Base-by-base conservation (phyloP, 2,888 invertebrate genomes). In the Ypsolopha sequella region DNA sequence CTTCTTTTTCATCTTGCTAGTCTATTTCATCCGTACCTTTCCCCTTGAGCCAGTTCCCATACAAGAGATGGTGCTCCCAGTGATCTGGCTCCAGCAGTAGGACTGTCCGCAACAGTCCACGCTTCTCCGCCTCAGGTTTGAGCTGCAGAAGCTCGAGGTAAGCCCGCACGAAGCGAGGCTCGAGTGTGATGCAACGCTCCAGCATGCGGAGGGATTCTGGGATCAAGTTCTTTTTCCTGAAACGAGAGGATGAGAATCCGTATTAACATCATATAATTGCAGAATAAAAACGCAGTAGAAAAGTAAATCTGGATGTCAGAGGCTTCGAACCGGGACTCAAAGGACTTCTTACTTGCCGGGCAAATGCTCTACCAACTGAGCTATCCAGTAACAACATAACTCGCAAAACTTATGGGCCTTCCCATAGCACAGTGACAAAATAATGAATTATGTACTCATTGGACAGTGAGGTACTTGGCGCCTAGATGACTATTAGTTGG, bases 11-110 rank as follows among this genome's bases (percentile, higher is more conserved):
- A 24, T 24, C 2, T 24, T 24, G 24, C 24, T 24, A 3, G 24
- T 10, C n/a, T 7, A 14, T 48, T 36, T 39, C 14, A 9, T 43
- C 55, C 65, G 76, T 65, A 91, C 92, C 90, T 80, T 89, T 89
- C 53, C 89, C 89, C 54, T 88, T 87, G 34, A 91, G 86, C 91
- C 93, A 94, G 57, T 91, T 89, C 36, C 92, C 93, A 64, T 92
- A 93, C 56, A 92, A 88, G 43, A 92, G 87, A 38, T 90, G 88
- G 63, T 92, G 91, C 62, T 92, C 91, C 62, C 92, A 91, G 67
- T 91, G 91, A 50, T 73, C 76, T 0, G 92, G 91, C 60, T 93
- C 92, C 50, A 93, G 73, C 38, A 88, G 82, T n/a, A 91, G 81
- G 24, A 92, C 89, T 66, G 89, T 89, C 57, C 89, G 87, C 48